Conservation (phyloP, 53 echinoderm and acorn worm species). For the Paracentrotus lividus region DNA sequence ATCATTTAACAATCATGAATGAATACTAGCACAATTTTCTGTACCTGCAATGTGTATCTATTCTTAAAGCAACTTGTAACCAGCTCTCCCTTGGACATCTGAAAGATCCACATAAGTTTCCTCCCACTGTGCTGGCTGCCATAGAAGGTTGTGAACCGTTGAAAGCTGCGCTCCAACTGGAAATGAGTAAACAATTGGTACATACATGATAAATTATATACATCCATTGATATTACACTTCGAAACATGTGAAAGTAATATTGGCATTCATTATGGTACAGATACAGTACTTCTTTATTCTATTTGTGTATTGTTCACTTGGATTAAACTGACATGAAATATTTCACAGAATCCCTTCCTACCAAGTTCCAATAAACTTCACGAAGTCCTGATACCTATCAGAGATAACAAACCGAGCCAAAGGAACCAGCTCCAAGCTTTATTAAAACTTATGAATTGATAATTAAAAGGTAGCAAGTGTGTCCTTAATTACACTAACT, state of each 20-base stretch:
- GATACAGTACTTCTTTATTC: neutral
- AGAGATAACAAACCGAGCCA: neutral
- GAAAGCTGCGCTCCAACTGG: conserved; percentile 98
- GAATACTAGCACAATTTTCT: neutral
- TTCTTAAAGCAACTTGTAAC: conserved; percentile 99
- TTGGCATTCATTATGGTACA: neutral
- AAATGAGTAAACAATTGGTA: neutral
- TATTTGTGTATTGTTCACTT: neutral
- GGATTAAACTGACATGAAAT: neutral
- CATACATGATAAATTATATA: too few relatives aligned
- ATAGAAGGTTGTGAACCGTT: conserved; percentile 99
- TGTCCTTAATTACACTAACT: neutral
- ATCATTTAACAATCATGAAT: too few relatives aligned
- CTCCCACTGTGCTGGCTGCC: conserved; percentile 97
- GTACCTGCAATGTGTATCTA: conserved; percentile 99
- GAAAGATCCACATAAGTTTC: conserved; percentile 98
- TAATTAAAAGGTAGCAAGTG: neutral
- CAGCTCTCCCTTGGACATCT: conserved; percentile 97
- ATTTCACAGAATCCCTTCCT: neutral
- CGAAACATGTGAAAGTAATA: neutral
- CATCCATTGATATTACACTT: neutral
- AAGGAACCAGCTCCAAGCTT: neutral
- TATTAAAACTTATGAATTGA: neutral
- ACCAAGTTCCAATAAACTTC: neutral
- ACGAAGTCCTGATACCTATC: neutral